These are phyloP conservation scores for Lycocerus yunnanus DNA, from an alignment of 2,888 invertebrate genomes.

Conservation along the genomic window DNA sequence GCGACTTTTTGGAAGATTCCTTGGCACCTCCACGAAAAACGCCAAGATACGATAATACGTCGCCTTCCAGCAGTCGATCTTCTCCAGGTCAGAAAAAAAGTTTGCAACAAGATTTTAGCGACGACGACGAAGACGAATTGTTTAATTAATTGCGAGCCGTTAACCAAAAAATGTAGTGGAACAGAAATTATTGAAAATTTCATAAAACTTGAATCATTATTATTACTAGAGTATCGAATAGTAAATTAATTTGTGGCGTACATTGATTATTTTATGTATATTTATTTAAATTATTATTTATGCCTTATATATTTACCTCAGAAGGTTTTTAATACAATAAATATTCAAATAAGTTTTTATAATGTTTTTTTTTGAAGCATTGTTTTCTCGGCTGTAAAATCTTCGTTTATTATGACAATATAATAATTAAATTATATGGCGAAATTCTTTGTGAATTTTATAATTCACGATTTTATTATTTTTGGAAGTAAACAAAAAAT, in stretches of 20 bases:
- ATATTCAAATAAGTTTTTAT: conserved; percentile 4
- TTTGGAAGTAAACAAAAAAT: not conserved
- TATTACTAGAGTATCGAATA: conserved; percentile 5
- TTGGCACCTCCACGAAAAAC: conserved; percentile 52
- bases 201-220: conserved; percentile 3
- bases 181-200: not conserved
- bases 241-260: conserved; percentile 10
- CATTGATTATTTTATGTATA: conserved; percentile 17
- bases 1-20: conserved; percentile 48
- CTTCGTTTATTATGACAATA: not conserved
- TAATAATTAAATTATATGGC: not conserved
- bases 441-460: not conserved
- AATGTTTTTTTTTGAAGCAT: not conserved
- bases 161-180: conserved; percentile 8
- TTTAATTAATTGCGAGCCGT: conserved; percentile 6
- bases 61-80: conserved; percentile 31
- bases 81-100: conserved; percentile 34
- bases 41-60: conserved; percentile 49
- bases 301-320: conserved; percentile 3
- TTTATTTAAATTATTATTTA: conserved; percentile 17
- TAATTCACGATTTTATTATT: no score
- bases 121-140: conserved; percentile 48
- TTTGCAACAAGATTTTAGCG: conserved; percentile 46
- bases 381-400: not conserved
- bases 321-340: conserved; percentile 9